Base-by-base conservation (phyloP, 2,797 vertebrate species). In the Manis crassicaudata region DNA sequence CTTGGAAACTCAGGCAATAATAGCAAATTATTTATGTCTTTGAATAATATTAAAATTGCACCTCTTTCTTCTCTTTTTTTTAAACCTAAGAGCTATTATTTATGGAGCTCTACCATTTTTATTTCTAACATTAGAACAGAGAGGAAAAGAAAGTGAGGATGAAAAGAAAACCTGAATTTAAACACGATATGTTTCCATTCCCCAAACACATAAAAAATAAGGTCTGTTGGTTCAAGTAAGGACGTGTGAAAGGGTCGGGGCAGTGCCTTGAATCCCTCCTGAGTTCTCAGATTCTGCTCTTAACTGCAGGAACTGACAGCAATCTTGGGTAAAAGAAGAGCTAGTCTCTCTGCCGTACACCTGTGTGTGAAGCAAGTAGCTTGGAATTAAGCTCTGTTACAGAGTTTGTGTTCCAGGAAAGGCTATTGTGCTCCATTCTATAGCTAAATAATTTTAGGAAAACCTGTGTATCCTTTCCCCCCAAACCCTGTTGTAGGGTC, bases 11-110 rank as follows among this genome's bases (percentile, higher is more conserved):
- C 29, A 80, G 76, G n/a, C 73, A 63, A 21, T 68, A 65, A 67
- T 17, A 93, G 84, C 62, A 97, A 92, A 93, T 89, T 90, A 87
- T 81, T 93, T 75, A 79, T 35, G 52, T 58, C 72, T 70, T 92
- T 75, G 27, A 82, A 91, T 75, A 65, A 80, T 94, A 65, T 89
- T 95, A 60, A 92, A 92, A 90, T 54, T 13, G 0, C 54, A 75
- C 21, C 27, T 92, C 67, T 88, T 76, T 68, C 43, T 86, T 83
- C 32, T 10, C 32, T 89, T 92, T 92, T 70, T 63, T 25, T 68
- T 90, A 37, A 95, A 84, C 32, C 60, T 37, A 37, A 72, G 40
- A 86, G 13, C 35, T 88, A 37, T 88, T 95, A 79, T 50, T 94
- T 79, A 43, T 52, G 25, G 58, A 92, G 11, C 7, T 85, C 92